A percentile compares a stretch with the other conserved stretches of the same genome.
Evolutionary conservation across 1,140 invertebrate species (phyloP).

Genomic region (Anthonomus grandis): DNA sequence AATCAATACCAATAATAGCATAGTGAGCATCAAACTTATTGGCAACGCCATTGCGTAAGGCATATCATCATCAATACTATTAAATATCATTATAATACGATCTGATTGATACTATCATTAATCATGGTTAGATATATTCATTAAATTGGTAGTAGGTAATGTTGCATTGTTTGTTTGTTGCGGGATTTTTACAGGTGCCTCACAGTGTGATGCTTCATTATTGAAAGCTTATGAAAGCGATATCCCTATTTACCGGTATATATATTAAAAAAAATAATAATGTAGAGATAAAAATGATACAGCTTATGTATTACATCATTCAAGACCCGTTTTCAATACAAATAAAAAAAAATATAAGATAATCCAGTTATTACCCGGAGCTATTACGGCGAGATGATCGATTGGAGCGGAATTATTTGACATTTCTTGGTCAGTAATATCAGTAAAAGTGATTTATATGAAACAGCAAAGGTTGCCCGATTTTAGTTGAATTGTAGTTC

Average conservation of each 20-base stretch:
- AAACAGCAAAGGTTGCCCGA: slow-evolving; percentile 20
- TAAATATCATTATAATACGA: slow-evolving; percentile 2
- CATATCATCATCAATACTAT: slow-evolving; percentile 2
- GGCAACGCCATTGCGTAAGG: background rate
- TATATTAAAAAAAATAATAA: too few relatives aligned
- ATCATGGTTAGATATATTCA: background rate
- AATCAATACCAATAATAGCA: too few relatives aligned
- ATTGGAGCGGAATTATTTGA: slow-evolving; percentile 13
- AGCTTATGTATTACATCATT: too few relatives aligned
- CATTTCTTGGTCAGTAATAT: slow-evolving; percentile 26
- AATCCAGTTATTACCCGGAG: too few relatives aligned
- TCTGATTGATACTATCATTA: slow-evolving; percentile 3
- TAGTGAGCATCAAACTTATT: background rate
- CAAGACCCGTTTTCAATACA: too few relatives aligned
- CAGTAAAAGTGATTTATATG: slow-evolving; percentile 24
- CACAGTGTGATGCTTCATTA: background rate
- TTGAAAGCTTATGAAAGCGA: background rate
- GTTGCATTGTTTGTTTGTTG: background rate
- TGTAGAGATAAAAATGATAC: too few relatives aligned
- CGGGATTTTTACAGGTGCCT: background rate
- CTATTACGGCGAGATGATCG: slow-evolving; percentile 9
- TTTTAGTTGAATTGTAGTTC: slow-evolving; percentile 18
- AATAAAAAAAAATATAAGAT: too few relatives aligned
- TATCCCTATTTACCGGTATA: background rate
- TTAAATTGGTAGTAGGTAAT: background rate